phyloP scores from a whole-genome alignment of 2,113 vertebrate genomes.

The Microcebus ravelobensis region DNA sequence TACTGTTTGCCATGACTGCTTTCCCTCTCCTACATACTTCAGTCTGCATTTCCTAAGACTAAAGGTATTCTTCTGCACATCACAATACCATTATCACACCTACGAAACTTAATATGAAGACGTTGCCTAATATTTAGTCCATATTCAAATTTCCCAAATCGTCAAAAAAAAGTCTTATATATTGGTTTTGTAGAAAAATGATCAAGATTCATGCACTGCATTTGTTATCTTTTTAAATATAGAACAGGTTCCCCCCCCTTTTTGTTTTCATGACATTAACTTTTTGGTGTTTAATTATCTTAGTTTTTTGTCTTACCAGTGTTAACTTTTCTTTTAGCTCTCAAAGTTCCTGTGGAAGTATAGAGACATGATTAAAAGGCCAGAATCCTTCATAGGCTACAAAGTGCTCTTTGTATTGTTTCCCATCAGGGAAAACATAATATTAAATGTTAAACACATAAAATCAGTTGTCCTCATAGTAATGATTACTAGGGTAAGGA shows the following conservation, averaged over 20 bases:
- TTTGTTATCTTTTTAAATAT: background rate
- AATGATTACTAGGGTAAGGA: background rate
- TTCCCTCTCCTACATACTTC: background rate
- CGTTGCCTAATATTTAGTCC: background rate
- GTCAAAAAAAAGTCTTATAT: background rate
- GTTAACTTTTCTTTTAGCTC: background rate
- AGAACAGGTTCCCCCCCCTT: background rate
- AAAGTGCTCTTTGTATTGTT: background rate
- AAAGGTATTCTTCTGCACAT: background rate
- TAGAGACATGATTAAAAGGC: background rate
- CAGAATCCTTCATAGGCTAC: background rate
- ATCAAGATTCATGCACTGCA: background rate
- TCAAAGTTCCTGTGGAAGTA: background rate
- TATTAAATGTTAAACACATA: background rate
- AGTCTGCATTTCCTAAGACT: background rate
- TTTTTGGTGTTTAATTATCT: background rate
- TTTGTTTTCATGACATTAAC: background rate
- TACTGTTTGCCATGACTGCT: background rate
- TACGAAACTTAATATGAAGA: background rate
- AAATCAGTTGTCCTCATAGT: background rate
- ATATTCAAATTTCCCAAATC: background rate
- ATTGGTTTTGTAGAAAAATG: background rate
- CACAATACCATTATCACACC: background rate
- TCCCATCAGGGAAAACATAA: background rate
- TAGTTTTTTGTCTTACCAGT: background rate